Base-by-base conservation (phyloP, 2,113 vertebrate genomes). In the Hypomesus transpacificus region DNA sequence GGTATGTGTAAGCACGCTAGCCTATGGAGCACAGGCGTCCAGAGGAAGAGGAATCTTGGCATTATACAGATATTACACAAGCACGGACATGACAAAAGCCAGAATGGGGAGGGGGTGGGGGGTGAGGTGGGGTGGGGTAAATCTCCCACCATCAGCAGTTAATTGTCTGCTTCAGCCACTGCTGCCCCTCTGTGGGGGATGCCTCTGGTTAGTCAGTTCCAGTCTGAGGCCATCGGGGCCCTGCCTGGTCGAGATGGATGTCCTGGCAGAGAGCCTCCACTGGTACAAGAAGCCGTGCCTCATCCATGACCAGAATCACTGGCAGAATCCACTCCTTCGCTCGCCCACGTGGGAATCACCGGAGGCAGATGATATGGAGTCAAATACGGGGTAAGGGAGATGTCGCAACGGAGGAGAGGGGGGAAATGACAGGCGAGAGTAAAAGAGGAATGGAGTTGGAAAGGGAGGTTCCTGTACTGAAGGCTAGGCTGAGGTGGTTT, bases 11-110 rank as follows among this genome's bases (percentile, higher is more conserved):
- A 79, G 81, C 77, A 72, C 79, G 83, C 81, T 58, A 75, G 80
- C 80, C 75, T 80, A 75, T 65, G 74, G 78, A 83, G 73, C 75
- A 39, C 50, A 67, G 73, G 79, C 75, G 71, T 85, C 75, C 81
- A 75, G 74, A 78, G 73, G 80, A 78, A 73, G 77, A 75, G 62
- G 78, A 80, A 75, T 82, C 82, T 83, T 82, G 76, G 80, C 76
- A 75, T 85, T 75, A 79, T 73, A 82, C 77, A 86, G 82, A 86
- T 84, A 84, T 84, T 78, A 82, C 81, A 84, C 64, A 75, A 84
- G 82, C 76, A 80, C 81, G 84, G 24, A 86, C 74, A 85, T 79
- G 79, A 81, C 74, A 85, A 68, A 83, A 70, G 85, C 70, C 52
- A 73, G 82, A 75, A 67, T 51, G 71, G 70, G 78, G 67, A 77